phyloP scores from a whole-genome alignment of 1,140 invertebrate genomes.

The Akabosia matsudoensis region DNA sequence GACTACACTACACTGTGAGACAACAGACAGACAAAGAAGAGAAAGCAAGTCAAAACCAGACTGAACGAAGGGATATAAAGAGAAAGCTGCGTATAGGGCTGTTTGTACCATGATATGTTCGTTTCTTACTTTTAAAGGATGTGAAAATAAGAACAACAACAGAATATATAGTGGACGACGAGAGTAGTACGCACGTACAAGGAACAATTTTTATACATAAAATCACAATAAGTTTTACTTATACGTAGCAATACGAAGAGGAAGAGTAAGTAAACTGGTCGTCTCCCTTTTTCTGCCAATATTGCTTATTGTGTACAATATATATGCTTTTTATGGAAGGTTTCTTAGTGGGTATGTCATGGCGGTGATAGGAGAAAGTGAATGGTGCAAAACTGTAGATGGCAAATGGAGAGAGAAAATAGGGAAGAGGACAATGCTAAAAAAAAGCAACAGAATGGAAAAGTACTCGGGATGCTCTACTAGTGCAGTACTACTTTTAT shows the following conservation, averaged over 20 bases:
- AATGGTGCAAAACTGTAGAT: no score
- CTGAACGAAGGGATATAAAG: not conserved
- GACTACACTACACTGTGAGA: no score
- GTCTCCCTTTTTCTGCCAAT: not conserved
- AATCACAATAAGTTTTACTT: slow-evolving; percentile 15
- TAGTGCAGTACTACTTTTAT: no score
- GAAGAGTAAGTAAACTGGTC: not conserved
- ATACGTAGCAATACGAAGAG: not conserved
- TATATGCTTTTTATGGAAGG: not conserved
- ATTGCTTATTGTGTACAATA: not conserved
- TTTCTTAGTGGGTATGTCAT: not conserved
- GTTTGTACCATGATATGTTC: no score
- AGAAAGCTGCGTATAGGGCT: not conserved
- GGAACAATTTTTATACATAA: not conserved
- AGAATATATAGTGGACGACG: no score
- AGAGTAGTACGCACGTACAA: no score
- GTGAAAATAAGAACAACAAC: not conserved
- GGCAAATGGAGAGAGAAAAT: not conserved
- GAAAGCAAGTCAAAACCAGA: not conserved
- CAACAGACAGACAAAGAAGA: not conserved
- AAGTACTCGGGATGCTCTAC: not conserved
- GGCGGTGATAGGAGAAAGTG: not conserved
- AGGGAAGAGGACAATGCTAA: not conserved
- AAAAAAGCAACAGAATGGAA: not conserved
- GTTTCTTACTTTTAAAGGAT: no score